Base-by-base conservation (phyloP, 2,888 invertebrate species). In the Esperia sulphurella region DNA sequence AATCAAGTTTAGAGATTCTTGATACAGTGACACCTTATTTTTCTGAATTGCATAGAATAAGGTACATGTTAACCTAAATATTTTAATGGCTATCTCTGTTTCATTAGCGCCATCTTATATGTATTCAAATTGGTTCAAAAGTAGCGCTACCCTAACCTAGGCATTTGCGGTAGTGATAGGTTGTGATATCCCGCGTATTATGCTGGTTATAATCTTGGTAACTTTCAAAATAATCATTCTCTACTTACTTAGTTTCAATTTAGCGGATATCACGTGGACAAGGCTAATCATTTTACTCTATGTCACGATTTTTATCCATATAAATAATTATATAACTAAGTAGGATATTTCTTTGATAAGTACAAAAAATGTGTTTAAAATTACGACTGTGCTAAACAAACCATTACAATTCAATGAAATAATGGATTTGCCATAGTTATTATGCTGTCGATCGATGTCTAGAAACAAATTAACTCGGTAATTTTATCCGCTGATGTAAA, bases 401-500 rank as follows among this genome's bases (percentile, higher is more conserved):
- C 46, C 39, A 41, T 43, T 43, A 50, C 41, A 21, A 35, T 30
- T 48, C 31, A n/a, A 10, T 30, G 21, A 42, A 30, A 37, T 30
- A 31, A 48, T 48, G 14, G 35, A 40, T 41, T 41, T 21, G 9
- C 7, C 31, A 33, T 12, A 29, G 30, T 42, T 29, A 41, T 46
- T 46, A 33, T 14, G 33, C 21, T 31, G 45, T 33, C 41, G 10
- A 1, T 9, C 40, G 40, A 41, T 41, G 33, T 14, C 14, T 29
- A 7, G 7, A 21, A 14, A 8, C n/a, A 40, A 35, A 39, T 46
- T 41, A 21, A 13, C 46, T 40, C 41, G 9, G 41, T 21, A 46
- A 46, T 30, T 41, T 71, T 66, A 63, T 55, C 58, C 54, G 40
- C 58, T 59, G 61, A 59, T 68, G 68, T 65, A 59, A 62, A 61